Percentiles rank a stretch among this genome's conserved stretches.
These are phyloP conservation scores for Drosophila micromelanica DNA, from an alignment of 1,140 invertebrate species.

Conservation along the genomic window DNA sequence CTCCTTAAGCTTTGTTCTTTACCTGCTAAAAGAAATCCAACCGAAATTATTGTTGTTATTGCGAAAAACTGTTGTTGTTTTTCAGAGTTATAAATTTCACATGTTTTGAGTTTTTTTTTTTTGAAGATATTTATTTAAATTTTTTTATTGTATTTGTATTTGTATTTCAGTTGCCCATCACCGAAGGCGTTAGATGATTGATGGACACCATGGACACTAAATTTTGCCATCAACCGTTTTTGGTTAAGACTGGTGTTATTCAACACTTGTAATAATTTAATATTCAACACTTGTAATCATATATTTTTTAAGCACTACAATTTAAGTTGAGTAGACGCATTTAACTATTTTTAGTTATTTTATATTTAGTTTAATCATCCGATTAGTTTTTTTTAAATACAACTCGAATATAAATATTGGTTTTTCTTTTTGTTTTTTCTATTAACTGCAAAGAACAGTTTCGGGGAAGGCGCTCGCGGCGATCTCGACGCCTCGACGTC, in stretches of 20 bases:
- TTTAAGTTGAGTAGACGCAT: no score
- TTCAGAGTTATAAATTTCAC: background rate
- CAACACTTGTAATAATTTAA: no score
- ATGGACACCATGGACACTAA: background rate
- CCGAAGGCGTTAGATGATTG: background rate
- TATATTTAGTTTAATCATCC: no score
- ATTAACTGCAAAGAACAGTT: background rate
- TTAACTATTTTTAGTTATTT: no score
- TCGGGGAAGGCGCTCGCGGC: conserved; percentile 10
- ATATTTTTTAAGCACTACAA: no score
- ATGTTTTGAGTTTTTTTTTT: background rate
- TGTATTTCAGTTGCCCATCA: conserved; percentile 7
- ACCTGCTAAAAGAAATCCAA: no score
- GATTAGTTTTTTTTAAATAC: background rate
- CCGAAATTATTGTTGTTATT: no score
- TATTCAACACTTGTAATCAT: no score
- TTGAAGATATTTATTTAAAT: background rate
- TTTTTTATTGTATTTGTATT: background rate
- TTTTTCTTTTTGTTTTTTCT: background rate
- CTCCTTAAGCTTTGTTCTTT: no score
- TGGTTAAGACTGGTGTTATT: no score
- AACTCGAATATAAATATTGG: background rate
- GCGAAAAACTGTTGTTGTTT: no score
- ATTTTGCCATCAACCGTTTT: background rate
- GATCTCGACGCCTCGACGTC: conserved; percentile 47